These are phyloP conservation scores for Prolemur simus DNA, from an alignment of 2,113 vertebrate genomes.

Conservation along the genomic window DNA sequence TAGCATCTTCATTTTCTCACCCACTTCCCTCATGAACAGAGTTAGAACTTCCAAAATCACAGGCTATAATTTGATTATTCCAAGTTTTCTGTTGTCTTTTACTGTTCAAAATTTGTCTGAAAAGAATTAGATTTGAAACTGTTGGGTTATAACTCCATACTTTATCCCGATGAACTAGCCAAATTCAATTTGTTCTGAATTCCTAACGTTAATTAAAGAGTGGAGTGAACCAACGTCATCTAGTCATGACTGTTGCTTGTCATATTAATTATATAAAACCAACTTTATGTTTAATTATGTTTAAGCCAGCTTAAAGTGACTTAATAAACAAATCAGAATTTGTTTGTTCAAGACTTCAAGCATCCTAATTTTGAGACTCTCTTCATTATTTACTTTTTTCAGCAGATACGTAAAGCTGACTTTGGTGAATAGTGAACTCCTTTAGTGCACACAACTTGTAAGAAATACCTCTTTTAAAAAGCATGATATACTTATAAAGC, in stretches of 20 bases:
- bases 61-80: background rate
- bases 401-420: background rate
- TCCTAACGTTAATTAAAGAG: background rate
- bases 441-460: background rate
- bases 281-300: background rate
- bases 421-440: background rate
- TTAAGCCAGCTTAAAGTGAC: background rate
- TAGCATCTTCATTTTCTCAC: background rate
- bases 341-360: background rate
- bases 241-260: background rate
- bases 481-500: background rate
- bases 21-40: background rate
- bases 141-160: background rate
- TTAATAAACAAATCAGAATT: background rate
- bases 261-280: background rate
- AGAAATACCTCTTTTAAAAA: background rate
- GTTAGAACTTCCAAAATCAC: background rate
- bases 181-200: background rate
- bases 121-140: background rate
- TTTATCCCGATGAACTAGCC: background rate
- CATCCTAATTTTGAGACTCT: background rate
- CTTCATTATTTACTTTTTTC: background rate
- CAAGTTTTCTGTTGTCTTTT: background rate
- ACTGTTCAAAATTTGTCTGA: background rate
- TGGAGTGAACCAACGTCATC: background rate